Conservation (phyloP, 2,888 invertebrate species). For the Altica lythri region DNA sequence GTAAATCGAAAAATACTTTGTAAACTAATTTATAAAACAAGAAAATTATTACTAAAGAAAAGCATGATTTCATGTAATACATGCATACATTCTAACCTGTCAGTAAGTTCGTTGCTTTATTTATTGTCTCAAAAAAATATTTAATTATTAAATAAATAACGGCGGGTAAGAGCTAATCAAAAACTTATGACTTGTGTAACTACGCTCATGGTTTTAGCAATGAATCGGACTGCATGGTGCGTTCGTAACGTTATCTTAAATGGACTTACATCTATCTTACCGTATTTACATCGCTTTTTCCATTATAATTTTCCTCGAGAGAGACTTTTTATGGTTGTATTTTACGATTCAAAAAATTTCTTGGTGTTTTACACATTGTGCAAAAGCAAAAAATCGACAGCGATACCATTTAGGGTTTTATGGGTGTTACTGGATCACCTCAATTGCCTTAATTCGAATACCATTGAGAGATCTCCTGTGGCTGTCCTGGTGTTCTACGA, state of each 20-base stretch:
- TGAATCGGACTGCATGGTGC: constrained; percentile 26
- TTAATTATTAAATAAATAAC: no score
- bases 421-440: constrained; percentile 32
- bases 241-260: constrained; percentile 35
- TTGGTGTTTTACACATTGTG: constrained; percentile 32
- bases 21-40: no score
- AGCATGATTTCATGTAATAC: no score
- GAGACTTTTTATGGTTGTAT: constrained; percentile 33
- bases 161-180: no score
- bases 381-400: constrained; percentile 26
- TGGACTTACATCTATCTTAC: constrained; percentile 46
- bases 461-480: constrained; percentile 24
- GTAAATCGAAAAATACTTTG: no score
- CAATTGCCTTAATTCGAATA: constrained; percentile 20
- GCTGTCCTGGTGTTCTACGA: constrained; percentile 22
- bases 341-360: constrained; percentile 37
- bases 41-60: no score
- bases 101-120: no score
- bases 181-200: no score
- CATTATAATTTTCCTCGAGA: constrained; percentile 39
- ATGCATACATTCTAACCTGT: no score
- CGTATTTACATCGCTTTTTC: constrained; percentile 41
- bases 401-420: constrained; percentile 31
- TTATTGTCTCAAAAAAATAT: no score
- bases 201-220: no score